Conservation (phyloP, 1,140 invertebrate genomes). For the Geopemphigus sp. region DNA sequence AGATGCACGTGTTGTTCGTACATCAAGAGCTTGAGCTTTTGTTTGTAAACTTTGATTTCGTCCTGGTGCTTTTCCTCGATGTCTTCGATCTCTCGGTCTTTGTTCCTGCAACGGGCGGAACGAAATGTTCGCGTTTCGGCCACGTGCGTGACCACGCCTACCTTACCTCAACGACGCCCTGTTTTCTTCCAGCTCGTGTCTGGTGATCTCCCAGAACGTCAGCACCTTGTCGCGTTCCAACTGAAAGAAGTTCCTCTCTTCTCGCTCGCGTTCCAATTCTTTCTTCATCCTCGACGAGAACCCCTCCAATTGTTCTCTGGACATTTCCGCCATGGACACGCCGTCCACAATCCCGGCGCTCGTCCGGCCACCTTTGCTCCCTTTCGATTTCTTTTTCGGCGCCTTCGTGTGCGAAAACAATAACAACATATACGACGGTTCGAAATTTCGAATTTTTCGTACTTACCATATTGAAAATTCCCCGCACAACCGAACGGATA, state of each 20-base stretch:
- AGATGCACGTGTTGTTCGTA: slow-evolving; percentile 86
- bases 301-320: slow-evolving; percentile 85
- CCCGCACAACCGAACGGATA: background rate
- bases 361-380: slow-evolving; percentile 55
- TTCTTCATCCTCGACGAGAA: slow-evolving; percentile 84
- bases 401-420: background rate
- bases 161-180: slow-evolving; percentile 63
- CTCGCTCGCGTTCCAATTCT: slow-evolving; percentile 87
- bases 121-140: no score
- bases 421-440: background rate
- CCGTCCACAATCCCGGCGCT: slow-evolving; percentile 75
- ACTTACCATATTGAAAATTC: slow-evolving; percentile 5
- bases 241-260: slow-evolving; percentile 94
- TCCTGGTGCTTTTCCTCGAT: slow-evolving; percentile 80
- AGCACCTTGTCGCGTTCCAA: slow-evolving; percentile 90
- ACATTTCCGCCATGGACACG: slow-evolving; percentile 88
- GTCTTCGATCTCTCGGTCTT: slow-evolving; percentile 85
- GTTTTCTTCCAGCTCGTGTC: slow-evolving; percentile 78
- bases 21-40: slow-evolving; percentile 88
- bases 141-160: no score
- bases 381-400: slow-evolving; percentile 54
- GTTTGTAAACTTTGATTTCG: slow-evolving; percentile 83
- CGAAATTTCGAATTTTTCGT: background rate
- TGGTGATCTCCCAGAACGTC: slow-evolving; percentile 91
- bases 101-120: slow-evolving; percentile 63